Base-by-base conservation (phyloP, 2,888 invertebrate genomes). In the Rhorus exstirpatorius region DNA sequence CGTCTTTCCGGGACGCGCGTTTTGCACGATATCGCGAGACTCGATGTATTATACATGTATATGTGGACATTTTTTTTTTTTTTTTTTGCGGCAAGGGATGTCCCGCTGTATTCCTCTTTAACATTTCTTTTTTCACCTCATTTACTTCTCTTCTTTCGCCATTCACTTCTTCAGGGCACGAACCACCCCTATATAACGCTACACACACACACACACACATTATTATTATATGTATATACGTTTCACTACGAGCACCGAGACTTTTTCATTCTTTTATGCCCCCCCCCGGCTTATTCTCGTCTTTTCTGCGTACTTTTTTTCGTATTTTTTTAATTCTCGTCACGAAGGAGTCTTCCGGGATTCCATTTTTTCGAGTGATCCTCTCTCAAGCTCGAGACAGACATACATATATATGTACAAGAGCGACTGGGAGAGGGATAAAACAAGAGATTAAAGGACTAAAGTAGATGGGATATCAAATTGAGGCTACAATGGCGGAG, bases 111-210 rank as follows among this genome's bases (percentile, higher is more conserved):
- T 24, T 46, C 31, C 63, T 58, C 46, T 65, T 82, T 58, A 74
- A 58, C 70, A 58, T 79, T 79, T 70, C 67, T 67, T 82, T 81
- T 74, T 82, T 75, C 79, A 58, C 79, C 82, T 82, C 82, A 82
- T 82, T 82, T 75, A 70, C 79, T 79, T 14, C 63, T 75, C 79
- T 70, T 70, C 75, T 63, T 49, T 63, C 58, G 49, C n/a, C 55
- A 70, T 75, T 75, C 75, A 51, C 67, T 77, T 72, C 67, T 49
- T 65, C 71, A 60, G 49, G 31, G 65, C 77, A 81, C 81, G 81
- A 81, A 81, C 76, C 67, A 6, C 67, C 19, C 24, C 65, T 49
- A 60, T 67, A 60, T 51, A 51, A 12, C 14, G 21, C n/a, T 24
- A 46, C 21, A 63, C 17, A 19, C 35, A 71, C 21, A 14, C 17